Evolutionary conservation across 2,797 vertebrate genomes (phyloP).

Genomic region (Amphiprion clarkii): DNA sequence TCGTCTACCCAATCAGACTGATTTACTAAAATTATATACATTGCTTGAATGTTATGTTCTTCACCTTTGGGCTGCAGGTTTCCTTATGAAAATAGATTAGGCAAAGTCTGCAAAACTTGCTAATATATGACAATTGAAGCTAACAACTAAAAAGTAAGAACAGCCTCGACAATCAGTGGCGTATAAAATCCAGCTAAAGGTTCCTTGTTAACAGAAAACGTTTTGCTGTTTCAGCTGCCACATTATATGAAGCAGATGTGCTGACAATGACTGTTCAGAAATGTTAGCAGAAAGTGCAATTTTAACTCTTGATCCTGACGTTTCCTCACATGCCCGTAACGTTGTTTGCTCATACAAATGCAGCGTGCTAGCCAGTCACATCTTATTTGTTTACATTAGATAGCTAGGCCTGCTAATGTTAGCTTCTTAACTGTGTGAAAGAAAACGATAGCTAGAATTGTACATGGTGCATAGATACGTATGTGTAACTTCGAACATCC

Average conservation of each 20-base stretch:
- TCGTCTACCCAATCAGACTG: no score
- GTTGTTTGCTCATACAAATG: conserved; percentile 9
- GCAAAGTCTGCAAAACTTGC: no score
- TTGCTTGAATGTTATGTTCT: no score
- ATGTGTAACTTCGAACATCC: neutral
- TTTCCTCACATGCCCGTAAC: neutral
- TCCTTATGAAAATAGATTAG: no score
- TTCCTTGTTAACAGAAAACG: neutral
- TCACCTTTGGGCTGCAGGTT: no score
- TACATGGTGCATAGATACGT: neutral
- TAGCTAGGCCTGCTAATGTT: conserved; percentile 72
- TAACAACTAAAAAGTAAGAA: neutral
- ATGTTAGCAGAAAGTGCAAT: neutral
- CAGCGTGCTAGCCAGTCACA: conserved; percentile 41
- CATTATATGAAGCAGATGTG: neutral
- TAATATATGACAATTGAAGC: no score
- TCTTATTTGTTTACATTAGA: conserved; percentile 81
- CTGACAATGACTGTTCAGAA: no score
- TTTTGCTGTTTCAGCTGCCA: neutral
- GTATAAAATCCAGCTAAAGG: neutral
- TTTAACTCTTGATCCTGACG: neutral
- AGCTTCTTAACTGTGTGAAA: conserved; percentile 51
- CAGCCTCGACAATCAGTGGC: neutral
- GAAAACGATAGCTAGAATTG: conserved; percentile 1
- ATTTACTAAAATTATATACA: no score